Evolutionary conservation across 2,113 vertebrate species (phyloP).

Genomic region (Turdus rufiventris): DNA sequence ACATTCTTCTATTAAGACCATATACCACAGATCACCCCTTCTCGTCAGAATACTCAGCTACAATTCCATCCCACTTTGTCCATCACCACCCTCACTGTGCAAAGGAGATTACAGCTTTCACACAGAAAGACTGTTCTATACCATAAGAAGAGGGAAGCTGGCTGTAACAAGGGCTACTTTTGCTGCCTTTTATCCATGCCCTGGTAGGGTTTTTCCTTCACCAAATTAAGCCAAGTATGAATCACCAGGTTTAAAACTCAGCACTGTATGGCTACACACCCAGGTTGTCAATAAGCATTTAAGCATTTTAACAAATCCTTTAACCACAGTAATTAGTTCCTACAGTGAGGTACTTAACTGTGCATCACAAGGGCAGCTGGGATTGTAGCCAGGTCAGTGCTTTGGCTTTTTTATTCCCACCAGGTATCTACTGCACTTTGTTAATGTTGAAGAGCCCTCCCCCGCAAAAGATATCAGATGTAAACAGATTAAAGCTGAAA

Average conservation of each 20-base stretch:
- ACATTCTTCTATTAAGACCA: neutral
- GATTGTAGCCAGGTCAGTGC: neutral
- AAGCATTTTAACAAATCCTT: constrained; percentile 18
- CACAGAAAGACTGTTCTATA: neutral
- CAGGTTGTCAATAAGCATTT: neutral
- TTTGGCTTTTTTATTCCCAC: neutral
- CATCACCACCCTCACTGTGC: neutral
- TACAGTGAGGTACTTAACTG: neutral
- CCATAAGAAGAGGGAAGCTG: neutral
- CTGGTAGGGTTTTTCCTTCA: neutral
- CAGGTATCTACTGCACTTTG: neutral
- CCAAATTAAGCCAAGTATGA: neutral
- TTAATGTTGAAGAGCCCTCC: neutral
- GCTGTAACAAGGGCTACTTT: neutral
- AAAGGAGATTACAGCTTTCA: neutral
- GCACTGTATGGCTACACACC: neutral
- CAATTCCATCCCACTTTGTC: neutral
- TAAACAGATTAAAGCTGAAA: neutral
- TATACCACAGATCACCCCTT: neutral
- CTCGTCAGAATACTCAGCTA: neutral
- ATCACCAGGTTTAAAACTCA: neutral
- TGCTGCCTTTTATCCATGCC: neutral
- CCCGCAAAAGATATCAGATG: neutral
- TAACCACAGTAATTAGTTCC: neutral
- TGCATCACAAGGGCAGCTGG: neutral